Conservation (phyloP, 2,797 vertebrate species). For the Pseudochromis fuscus region DNA sequence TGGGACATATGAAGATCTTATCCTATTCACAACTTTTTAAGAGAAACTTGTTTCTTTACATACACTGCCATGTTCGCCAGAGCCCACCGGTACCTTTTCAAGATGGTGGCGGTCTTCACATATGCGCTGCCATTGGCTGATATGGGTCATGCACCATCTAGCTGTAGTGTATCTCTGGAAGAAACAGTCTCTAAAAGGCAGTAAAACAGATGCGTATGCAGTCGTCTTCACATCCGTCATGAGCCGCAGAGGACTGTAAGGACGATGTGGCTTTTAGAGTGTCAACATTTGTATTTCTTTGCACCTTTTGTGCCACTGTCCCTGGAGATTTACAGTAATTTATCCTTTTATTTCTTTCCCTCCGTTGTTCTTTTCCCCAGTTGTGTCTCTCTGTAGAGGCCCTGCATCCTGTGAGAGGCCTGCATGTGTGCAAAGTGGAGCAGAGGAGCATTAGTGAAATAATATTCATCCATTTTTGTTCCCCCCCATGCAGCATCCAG, state of each 20-base stretch:
- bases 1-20: too few relatives aligned
- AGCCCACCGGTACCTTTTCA: too few relatives aligned
- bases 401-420: conserved; percentile 5
- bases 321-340: conserved; percentile 32
- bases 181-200: not conserved
- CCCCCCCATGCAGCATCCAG: conserved; percentile 23
- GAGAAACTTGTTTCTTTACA: too few relatives aligned
- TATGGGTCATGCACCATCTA: too few relatives aligned
- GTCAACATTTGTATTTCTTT: conserved; percentile 7
- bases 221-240: not conserved
- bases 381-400: conserved; percentile 13
- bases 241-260: conserved; percentile 7
- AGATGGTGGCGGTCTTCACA: too few relatives aligned
- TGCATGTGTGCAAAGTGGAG: conserved; percentile 8
- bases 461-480: conserved; percentile 42
- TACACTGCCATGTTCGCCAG: too few relatives aligned
- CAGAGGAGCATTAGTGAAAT: conserved; percentile 23
- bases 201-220: not conserved
- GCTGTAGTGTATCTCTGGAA: too few relatives aligned
- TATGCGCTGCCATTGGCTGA: too few relatives aligned
- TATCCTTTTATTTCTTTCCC: not conserved
- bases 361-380: conserved; percentile 6
- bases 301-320: conserved; percentile 3
- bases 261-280: conserved; percentile 1
- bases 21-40: too few relatives aligned